phyloP scores from a whole-genome alignment of 2,797 vertebrate species.

The Spinibarbus caldwelli region DNA sequence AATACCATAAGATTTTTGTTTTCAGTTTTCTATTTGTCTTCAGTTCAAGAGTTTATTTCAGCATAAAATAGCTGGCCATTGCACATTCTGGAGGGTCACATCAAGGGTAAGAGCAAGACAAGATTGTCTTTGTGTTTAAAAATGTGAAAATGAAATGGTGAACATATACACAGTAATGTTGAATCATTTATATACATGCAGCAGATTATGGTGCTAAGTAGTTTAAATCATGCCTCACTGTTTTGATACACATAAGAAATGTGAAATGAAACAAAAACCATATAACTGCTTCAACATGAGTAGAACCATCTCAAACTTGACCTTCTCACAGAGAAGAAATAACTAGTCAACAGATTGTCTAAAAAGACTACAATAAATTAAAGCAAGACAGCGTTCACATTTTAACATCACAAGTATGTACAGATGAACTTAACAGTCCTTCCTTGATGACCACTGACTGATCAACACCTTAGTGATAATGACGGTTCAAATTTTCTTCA shows the following conservation, averaged over 20 bases:
- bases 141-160: background rate
- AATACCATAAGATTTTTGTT: background rate
- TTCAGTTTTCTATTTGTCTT: slow-evolving; percentile 8
- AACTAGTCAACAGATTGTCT: slow-evolving; percentile 64
- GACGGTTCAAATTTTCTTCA: slow-evolving; percentile 6
- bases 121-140: background rate
- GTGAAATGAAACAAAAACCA: slow-evolving; percentile 17
- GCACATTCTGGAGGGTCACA: slow-evolving; percentile 41
- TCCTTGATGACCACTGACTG: background rate
- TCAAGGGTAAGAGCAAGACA: background rate
- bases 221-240: background rate
- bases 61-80: slow-evolving; percentile 36
- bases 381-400: slow-evolving; percentile 39
- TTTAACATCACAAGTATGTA: slow-evolving; percentile 48
- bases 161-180: slow-evolving; percentile 23
- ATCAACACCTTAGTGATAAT: no score
- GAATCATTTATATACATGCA: slow-evolving; percentile 34
- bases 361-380: slow-evolving; percentile 34
- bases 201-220: slow-evolving; percentile 19
- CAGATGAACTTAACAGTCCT: slow-evolving; percentile 21
- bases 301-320: slow-evolving; percentile 62
- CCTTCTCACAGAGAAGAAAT: slow-evolving; percentile 98
- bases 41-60: slow-evolving; percentile 28
- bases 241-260: background rate
- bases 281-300: slow-evolving; percentile 62